Evolutionary conservation across 2,888 invertebrate species (phyloP), one percentile per base, ranked within the genome.

Genomic region (Congeria kusceri): DNA sequence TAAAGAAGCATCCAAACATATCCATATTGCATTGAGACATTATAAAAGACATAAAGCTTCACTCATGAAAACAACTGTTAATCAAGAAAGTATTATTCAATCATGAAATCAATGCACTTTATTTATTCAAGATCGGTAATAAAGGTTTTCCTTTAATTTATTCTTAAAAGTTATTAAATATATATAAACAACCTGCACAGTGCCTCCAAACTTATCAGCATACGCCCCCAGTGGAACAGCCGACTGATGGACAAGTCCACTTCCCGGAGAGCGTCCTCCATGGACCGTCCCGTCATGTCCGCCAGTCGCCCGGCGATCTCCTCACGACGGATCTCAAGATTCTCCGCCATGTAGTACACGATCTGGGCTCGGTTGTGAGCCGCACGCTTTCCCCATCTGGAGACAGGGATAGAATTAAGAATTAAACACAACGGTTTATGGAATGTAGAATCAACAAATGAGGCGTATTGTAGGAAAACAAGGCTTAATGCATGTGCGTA

Each of bases 361-460:
- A 94, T 93, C 90, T 94, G 94, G 0, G 94, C 93, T 5, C 93
- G 88, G 83, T 94, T 94, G 86, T 93, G 92, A 5, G 93, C 93
- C 23, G 93, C 90, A 58, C 93, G 83, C 83, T 93, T 92, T 44
- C 92, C 90, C 94, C 93, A 93, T 4, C 93, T 94, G 85, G 64
- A 72, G 53, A 68, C 9, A 25, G 62, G n/a, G 4, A 5, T 53
- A 13, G 4, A 13, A 53, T 3, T 5, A 53, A n/a, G 20, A 23
- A 53, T 18, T 20, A 59, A 32, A 32, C 5, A 32, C 11, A 32
- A 7, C 5, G 32, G 32, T 11, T 32, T 32, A 11, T 32, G 32
- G 5, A 32, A 32, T 4, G 11, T 4, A 7, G 32, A 32, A 32
- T 32, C 5, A 7, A 7, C 11, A 32, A 7, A 32, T 4, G 32